Conservation (phyloP, 2,113 vertebrate species). For the Hemiscyllium ocellatum region DNA sequence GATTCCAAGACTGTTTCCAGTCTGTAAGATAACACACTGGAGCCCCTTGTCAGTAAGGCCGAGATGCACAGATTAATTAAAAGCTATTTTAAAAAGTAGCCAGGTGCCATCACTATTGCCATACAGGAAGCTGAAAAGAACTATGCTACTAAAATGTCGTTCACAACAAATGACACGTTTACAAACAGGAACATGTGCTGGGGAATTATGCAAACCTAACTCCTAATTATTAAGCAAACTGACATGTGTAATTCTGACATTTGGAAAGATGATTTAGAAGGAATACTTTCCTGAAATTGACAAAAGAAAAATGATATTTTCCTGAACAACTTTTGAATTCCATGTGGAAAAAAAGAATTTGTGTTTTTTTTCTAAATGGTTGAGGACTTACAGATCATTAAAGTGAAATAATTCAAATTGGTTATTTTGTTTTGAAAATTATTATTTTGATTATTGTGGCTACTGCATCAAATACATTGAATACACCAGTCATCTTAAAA, state of each 20-base stretch:
- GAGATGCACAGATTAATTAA: neutral
- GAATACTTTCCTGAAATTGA: neutral
- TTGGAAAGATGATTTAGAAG: neutral
- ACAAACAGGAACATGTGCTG: too few relatives aligned
- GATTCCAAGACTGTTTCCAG: neutral
- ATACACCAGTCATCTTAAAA: constrained; percentile 17
- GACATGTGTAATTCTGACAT: neutral
- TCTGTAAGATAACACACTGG: neutral
- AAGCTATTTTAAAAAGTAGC: neutral
- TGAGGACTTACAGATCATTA: neutral
- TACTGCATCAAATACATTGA: neutral
- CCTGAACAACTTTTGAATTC: neutral
- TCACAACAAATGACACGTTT: neutral
- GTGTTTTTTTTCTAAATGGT: neutral
- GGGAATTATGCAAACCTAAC: neutral
- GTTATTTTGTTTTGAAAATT: neutral
- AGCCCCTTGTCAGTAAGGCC: neutral
- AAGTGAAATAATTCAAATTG: neutral
- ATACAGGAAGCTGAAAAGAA: neutral
- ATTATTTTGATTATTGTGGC: neutral
- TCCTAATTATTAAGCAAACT: neutral
- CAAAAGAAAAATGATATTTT: neutral
- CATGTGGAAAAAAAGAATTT: neutral
- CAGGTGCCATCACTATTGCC: neutral
- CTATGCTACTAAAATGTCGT: neutral